These are phyloP conservation scores for Pseudomyrmex dendroicus DNA, from an alignment of 1,140 invertebrate species.

Conservation along the genomic window DNA sequence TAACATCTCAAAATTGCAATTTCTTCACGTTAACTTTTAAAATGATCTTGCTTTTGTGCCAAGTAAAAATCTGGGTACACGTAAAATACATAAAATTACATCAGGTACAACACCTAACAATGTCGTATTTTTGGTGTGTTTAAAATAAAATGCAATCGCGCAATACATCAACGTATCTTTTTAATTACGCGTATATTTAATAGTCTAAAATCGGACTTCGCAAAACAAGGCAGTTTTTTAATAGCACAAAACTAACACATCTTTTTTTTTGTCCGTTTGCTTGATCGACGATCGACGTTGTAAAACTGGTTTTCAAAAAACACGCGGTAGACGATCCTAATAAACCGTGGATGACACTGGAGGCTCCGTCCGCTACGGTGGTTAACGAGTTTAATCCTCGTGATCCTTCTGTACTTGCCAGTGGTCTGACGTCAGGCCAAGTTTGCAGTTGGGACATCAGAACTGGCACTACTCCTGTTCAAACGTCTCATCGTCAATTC, in stretches of 20 bases:
- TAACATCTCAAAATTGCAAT: neutral
- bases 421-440: constrained; percentile 95
- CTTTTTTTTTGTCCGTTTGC: constrained; percentile 14
- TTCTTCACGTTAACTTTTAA: neutral
- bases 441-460: constrained; percentile 93
- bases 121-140: constrained; percentile 34
- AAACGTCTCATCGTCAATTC: constrained; percentile 78
- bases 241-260: constrained; percentile 33
- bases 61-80: constrained; percentile 1
- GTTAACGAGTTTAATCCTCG: constrained; percentile 96
- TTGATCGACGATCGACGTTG: constrained; percentile 16
- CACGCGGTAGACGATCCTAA: constrained; percentile 92
- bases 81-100: neutral
- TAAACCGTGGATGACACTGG: constrained; percentile 91
- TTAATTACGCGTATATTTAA: constrained; percentile 12
- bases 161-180: constrained; percentile 24
- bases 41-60: constrained; percentile 29
- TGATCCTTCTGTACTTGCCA: constrained; percentile 94
- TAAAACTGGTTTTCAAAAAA: constrained; percentile 33
- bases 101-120: neutral
- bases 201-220: constrained; percentile 33
- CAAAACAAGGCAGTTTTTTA: neutral
- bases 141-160: constrained; percentile 22
- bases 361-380: constrained; percentile 90
- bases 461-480: constrained; percentile 88